Percentiles rank a stretch among this genome's conserved stretches.
phyloP scores from a whole-genome alignment of 1,140 invertebrate species.

The Parapsyche elsis region DNA sequence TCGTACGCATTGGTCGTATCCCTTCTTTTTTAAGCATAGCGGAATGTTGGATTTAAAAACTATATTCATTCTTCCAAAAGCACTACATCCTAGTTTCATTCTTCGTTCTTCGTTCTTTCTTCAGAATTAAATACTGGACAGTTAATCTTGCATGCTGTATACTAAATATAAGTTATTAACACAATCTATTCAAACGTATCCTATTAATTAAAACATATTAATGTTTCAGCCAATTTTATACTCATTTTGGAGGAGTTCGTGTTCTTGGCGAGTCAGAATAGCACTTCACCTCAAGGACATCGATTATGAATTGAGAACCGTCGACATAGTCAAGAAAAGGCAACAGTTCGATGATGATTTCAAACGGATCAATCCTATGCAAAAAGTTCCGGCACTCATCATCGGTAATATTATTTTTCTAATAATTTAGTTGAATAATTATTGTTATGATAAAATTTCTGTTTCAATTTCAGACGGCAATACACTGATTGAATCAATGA shows the following conservation, averaged over 20 bases:
- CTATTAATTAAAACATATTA: too few species aligned
- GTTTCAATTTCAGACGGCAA: slow-evolving; percentile 58
- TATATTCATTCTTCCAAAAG: too few species aligned
- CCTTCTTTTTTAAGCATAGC: too few species aligned
- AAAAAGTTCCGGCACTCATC: slow-evolving; percentile 64
- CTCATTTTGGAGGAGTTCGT: slow-evolving; percentile 64
- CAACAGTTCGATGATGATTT: slow-evolving; percentile 60
- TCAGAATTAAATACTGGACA: too few species aligned
- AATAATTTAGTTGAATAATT: not conserved
- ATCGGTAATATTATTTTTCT: slow-evolving; percentile 59
- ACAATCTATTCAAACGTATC: too few species aligned
- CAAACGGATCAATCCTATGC: slow-evolving; percentile 62
- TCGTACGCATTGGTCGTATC: too few species aligned
- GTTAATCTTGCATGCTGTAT: too few species aligned
- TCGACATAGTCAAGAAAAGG: slow-evolving; percentile 61
- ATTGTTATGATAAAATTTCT: not conserved
- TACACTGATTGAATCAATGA: slow-evolving; percentile 65
- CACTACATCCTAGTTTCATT: too few species aligned
- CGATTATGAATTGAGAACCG: slow-evolving; percentile 59
- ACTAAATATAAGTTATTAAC: too few species aligned
- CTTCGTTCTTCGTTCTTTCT: too few species aligned
- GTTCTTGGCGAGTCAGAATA: slow-evolving; percentile 64
- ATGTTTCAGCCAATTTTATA: slow-evolving; percentile 61
- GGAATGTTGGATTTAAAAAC: too few species aligned
- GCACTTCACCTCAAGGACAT: slow-evolving; percentile 61